phyloP scores from a whole-genome alignment of 2,888 invertebrate genomes.

The Masnerella sp. region DNA sequence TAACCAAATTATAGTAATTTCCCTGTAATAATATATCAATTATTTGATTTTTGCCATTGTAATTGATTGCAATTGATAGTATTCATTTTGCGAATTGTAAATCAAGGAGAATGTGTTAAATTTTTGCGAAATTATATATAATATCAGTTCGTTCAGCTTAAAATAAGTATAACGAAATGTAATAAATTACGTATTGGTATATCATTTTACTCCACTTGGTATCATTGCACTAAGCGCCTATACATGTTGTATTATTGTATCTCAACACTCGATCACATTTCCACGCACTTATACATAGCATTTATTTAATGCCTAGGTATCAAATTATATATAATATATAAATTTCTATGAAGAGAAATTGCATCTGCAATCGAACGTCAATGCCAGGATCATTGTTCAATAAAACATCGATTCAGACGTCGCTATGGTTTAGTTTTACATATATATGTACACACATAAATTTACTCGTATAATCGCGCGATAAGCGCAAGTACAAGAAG shows the following conservation, averaged over 20 bases:
- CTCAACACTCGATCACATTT: constrained; percentile 43
- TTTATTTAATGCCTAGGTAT: constrained; percentile 49
- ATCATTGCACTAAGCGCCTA: constrained; percentile 15
- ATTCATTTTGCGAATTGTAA: constrained; percentile 19
- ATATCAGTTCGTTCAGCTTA: too few species aligned
- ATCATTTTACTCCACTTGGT: constrained; percentile 36
- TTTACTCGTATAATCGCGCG: constrained; percentile 57
- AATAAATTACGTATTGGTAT: constrained; percentile 26
- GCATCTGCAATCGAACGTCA: constrained; percentile 41
- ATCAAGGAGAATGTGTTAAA: not conserved
- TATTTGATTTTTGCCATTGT: not conserved
- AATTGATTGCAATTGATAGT: not conserved
- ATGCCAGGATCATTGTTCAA: constrained; percentile 52
- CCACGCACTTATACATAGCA: constrained; percentile 34
- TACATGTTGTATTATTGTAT: constrained; percentile 42
- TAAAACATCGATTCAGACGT: constrained; percentile 54
- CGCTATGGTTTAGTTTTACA: constrained; percentile 54
- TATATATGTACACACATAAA: constrained; percentile 58
- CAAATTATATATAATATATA: constrained; percentile 57
- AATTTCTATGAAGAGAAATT: constrained; percentile 52
- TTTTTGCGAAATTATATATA: not conserved
- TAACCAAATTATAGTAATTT: constrained; percentile 14
- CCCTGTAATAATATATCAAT: not conserved
- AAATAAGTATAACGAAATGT: constrained; percentile 3
- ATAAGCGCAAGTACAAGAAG: constrained; percentile 60